Base-by-base conservation (phyloP, 2,888 invertebrate genomes). In the Drosophila imparisetae region DNA sequence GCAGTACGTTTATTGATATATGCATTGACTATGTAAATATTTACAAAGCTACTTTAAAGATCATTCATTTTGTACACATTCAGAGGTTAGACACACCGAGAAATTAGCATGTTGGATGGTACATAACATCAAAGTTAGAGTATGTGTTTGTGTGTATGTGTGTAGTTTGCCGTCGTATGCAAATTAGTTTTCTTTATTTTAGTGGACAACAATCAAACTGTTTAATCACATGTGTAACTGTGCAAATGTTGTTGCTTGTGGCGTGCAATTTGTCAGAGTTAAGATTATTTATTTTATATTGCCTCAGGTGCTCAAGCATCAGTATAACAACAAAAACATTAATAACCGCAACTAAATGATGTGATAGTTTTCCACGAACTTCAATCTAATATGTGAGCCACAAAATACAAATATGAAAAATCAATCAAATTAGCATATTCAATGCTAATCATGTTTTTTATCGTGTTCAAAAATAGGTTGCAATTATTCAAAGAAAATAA, bases 41-140 rank as follows among this genome's bases (percentile, higher is more conserved):
- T 55, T 78, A 78, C 79, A 78, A 58, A 70, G 53, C 70, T 74
- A 66, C 48, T 57, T 58, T 72, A 45, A 11, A 65, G 60, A n/a
- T 62, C 21, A 66, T 78, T 66, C 63, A 66, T 63, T 65, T 77
- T 66, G 52, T 60, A 59, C 54, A 79, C 79, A 78, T 78, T 71
- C 75, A 79, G 38, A 58, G 61, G 78, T 78, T 79, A 78, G 72
- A 72, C 72, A 79, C 67, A 80, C 65, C 53, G 62, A 68, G 48
- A 65, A 69, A 61, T 77, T 77, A 75, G 57, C 38, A 52, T 68
- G 32, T 67, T 67, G 30, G 42, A 67, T 62, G 42, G 65, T 59
- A 60, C 58, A 71, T 38, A 72, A 65, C 63, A 64, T 58, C 40
- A 64, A 71, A n/a, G 40, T 49, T 40, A 27, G 24, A 60, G 15